Percentiles rank a stretch among this genome's conserved stretches.
phyloP scores from a whole-genome alignment of 2,797 vertebrate species.

The Pitangus sulphuratus region DNA sequence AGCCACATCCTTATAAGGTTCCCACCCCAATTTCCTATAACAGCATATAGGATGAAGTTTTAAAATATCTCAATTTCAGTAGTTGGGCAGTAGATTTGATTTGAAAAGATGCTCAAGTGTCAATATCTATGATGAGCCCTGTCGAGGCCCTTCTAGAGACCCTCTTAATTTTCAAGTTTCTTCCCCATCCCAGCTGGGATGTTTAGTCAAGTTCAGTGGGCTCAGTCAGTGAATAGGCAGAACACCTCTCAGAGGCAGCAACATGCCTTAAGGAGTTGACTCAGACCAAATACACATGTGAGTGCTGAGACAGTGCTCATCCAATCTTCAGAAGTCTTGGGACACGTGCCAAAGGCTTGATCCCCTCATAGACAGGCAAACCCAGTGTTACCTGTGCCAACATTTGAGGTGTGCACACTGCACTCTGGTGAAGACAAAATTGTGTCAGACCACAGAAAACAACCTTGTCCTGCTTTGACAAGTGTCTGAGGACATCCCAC shows the following conservation, averaged over 20 bases:
- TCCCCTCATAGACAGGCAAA: background rate
- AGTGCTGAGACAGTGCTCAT: background rate
- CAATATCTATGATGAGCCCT: background rate
- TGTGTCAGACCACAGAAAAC: background rate
- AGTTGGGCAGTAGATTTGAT: background rate
- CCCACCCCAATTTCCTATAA: background rate
- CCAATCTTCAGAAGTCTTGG: background rate
- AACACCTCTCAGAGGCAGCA: background rate
- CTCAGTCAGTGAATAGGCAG: background rate
- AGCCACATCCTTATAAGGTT: background rate
- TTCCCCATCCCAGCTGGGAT: background rate
- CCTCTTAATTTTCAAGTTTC: background rate
- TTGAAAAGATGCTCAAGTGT: background rate
- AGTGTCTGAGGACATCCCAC: background rate
- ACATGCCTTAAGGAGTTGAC: background rate
- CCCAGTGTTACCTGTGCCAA: background rate
- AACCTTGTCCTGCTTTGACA: background rate
- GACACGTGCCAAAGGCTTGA: background rate
- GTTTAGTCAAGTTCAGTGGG: background rate
- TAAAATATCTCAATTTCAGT: background rate
- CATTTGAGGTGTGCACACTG: fast-evolving
- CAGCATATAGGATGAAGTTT: background rate
- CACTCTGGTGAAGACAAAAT: background rate
- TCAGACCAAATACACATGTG: background rate
- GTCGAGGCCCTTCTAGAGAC: background rate